Base-by-base conservation (phyloP, 2,797 vertebrate genomes). In the Sus cebifrons region DNA sequence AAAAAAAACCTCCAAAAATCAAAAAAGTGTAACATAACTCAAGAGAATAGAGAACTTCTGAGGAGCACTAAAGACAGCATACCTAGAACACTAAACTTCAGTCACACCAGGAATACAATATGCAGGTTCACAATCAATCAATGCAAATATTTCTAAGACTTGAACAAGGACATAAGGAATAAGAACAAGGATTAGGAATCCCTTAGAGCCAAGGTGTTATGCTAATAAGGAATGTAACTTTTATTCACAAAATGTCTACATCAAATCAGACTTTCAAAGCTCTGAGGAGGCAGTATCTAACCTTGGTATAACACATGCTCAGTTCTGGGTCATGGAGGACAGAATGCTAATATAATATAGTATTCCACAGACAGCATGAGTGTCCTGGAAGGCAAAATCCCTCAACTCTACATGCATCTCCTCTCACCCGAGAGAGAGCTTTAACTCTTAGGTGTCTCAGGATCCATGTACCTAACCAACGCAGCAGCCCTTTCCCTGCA, bases 101-200 rank as follows among this genome's bases (percentile, higher is more conserved):
- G 16, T 94, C 75, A 86, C 27, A 58, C 21, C 36, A 91, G 27
- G 21, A 95, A 70, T 21, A 54, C 0, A 44, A 18, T 14, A 68
- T 71, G 11, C 29, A 84, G 15, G 36, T 87, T 70, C 83, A 70
- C n/a, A 79, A 81, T 56, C 44, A 71, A 29, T 52, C 58, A 58
- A 56, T n/a, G 18, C 56, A 81, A 77, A 58, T 67, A 88, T 68
- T 84, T 92, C 16, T 10, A 79, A 27, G 75, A 86, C 20, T 17
- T 86, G 23, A 87, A 86, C 16, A 73, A 64, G 36, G 64, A 89
- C 6, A 83, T 70, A 27, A 36, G 27, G 29, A 90, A 86, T 17
- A 90, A 87, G 49, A 91, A 92, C 23, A 70, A 77, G 79, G 14
- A 94, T n/a, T 1, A 83, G 6, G 20, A 93, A 84, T 52, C 13